Conservation (phyloP, 1,140 invertebrate species). For the Propsilocerus akamusi region DNA sequence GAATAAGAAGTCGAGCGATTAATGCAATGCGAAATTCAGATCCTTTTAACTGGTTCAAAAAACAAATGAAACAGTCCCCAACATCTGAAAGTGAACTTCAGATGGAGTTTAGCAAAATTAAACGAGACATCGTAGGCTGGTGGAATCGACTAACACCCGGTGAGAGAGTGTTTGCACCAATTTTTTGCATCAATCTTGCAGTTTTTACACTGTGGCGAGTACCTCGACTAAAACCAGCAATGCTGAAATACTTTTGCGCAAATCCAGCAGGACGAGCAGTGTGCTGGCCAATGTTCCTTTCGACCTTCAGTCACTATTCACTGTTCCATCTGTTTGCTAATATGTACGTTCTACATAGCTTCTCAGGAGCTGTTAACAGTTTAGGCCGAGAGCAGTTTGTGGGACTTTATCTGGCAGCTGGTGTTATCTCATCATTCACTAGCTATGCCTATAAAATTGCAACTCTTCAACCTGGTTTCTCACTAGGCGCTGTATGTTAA, state of each 20-base stretch:
- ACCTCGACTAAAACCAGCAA: conserved; percentile 44
- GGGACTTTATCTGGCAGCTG: conserved; percentile 74
- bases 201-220: conserved; percentile 75
- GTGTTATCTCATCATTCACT: conserved; percentile 68
- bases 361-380: conserved; percentile 42
- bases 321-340: conserved; percentile 73
- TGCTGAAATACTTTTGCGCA: conserved; percentile 74
- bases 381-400: conserved; percentile 87
- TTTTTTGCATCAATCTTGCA: conserved; percentile 56
- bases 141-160: conserved; percentile 58
- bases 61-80: conserved; percentile 24
- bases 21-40: conserved; percentile 33
- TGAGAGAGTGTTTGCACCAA: conserved; percentile 60
- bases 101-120: conserved; percentile 8
- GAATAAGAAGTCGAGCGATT: conserved; percentile 40
- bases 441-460: conserved; percentile 67
- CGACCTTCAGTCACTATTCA: conserved; percentile 85
- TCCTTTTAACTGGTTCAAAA: conserved; percentile 27
- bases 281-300: conserved; percentile 78
- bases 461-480: conserved; percentile 42
- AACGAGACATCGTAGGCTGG: conserved; percentile 35
- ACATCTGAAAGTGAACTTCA: conserved; percentile 13
- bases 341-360: conserved; percentile 92
- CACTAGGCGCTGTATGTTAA: conserved; percentile 74
- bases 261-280: conserved; percentile 52